phyloP scores from a whole-genome alignment of 2,888 invertebrate genomes.

The Agapetus fuscipes region DNA sequence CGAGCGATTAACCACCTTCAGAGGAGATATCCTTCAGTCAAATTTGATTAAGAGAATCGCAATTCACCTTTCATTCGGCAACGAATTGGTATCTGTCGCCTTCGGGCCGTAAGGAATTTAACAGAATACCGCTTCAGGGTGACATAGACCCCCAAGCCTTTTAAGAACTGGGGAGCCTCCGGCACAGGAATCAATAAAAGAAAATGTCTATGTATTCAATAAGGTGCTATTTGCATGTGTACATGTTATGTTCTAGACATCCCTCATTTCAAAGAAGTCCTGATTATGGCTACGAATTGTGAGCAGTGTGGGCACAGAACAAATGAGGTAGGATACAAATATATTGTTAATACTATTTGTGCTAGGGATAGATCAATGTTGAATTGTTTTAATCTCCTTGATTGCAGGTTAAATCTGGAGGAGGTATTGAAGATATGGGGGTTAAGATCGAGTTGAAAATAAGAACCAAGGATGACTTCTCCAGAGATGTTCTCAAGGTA shows the following conservation, averaged over 20 bases:
- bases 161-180: no score
- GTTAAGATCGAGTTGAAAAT: conserved; percentile 67
- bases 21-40: no score
- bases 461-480: conserved; percentile 64
- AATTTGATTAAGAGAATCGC: no score
- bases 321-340: conserved; percentile 56
- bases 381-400: neutral
- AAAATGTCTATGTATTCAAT: no score
- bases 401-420: conserved; percentile 78
- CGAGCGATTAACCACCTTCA: no score
- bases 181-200: no score
- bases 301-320: conserved; percentile 85
- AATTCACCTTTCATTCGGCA: no score
- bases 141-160: no score
- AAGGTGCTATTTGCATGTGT: no score
- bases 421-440: conserved; percentile 78
- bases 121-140: no score
- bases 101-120: no score
- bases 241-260: conserved; percentile 65
- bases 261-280: conserved; percentile 95
- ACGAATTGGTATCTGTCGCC: no score
- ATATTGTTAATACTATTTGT: neutral
- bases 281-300: conserved; percentile 95
- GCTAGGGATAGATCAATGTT: neutral
- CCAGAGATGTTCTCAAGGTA: conserved; percentile 88